These are phyloP conservation scores for Poecile atricapillus DNA, from an alignment of 2,113 vertebrate species.

Conservation along the genomic window DNA sequence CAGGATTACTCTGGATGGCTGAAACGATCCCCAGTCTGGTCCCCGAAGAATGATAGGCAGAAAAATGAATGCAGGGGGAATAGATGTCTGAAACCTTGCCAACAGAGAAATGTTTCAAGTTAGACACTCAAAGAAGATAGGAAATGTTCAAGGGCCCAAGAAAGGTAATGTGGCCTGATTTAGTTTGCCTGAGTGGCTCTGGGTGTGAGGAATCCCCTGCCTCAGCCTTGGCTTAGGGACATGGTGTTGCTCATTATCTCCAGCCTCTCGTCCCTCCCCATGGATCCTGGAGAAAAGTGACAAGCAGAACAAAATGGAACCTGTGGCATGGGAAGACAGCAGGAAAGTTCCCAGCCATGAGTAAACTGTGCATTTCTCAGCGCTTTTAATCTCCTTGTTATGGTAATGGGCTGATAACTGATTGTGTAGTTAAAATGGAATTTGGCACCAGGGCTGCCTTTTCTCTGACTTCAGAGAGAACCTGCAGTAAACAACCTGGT, in stretches of 20 bases:
- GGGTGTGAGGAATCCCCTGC: not conserved
- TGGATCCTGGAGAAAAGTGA: not conserved
- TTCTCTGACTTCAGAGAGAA: constrained; percentile 48
- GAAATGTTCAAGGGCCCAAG: not conserved
- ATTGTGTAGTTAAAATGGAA: constrained; percentile 59
- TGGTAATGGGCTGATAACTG: constrained; percentile 54
- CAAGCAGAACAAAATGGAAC: not conserved
- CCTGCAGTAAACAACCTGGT: constrained; percentile 50
- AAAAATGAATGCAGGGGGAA: not conserved
- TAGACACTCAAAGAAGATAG: not conserved
- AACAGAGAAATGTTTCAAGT: not conserved
- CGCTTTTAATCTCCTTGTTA: constrained; percentile 52
- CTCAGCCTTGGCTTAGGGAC: not conserved
- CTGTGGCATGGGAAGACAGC: not conserved
- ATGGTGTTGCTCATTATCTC: not conserved
- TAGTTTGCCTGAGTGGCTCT: not conserved
- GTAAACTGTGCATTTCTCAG: constrained; percentile 12
- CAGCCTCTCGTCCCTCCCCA: not conserved
- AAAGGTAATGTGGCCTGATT: not conserved
- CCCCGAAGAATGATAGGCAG: not conserved
- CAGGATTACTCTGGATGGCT: not conserved
- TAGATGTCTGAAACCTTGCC: not conserved
- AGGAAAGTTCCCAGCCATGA: not conserved
- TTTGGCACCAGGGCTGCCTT: constrained; percentile 43
- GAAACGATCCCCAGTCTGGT: not conserved